Evolutionary conservation across 37 sponge, comb jelly and placozoan species (phyloP).

Genomic region (Beroe ovata): DNA sequence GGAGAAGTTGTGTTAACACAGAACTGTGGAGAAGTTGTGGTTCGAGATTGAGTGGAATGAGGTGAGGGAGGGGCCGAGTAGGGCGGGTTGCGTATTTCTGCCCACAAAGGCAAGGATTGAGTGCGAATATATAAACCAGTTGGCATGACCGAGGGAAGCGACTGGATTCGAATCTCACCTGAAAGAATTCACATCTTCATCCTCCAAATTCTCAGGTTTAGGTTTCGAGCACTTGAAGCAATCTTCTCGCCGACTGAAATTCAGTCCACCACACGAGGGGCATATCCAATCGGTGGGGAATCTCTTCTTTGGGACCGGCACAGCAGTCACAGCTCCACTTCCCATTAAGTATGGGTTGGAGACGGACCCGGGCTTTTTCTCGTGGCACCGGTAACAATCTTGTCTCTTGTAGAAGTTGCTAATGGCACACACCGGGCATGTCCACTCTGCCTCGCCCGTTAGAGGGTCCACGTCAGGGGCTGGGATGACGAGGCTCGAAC

Average conservation of each 20-base stretch:
- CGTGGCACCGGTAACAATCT: not conserved
- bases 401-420: not conserved
- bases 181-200: not conserved
- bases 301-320: not conserved
- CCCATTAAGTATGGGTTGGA: too few relatives aligned
- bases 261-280: not conserved
- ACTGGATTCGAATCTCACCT: too few relatives aligned
- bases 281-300: slow-evolving; percentile 7
- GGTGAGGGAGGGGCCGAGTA: not conserved
- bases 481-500: too few relatives aligned
- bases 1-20: too few relatives aligned
- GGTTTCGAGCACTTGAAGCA: not conserved
- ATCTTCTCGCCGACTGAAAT: not conserved
- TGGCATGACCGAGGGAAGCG: too few relatives aligned
- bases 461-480: not conserved
- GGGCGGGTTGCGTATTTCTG: not conserved
- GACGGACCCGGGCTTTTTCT: slow-evolving; percentile 2
- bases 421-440: not conserved
- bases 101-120: too few relatives aligned
- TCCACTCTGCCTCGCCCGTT: not conserved
- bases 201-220: not conserved
- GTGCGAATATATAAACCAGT: too few relatives aligned
- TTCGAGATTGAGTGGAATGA: too few relatives aligned
- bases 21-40: too few relatives aligned
- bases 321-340: too few relatives aligned